phyloP scores from a whole-genome alignment of 37 sponge, comb jelly and placozoan genomes.

The Theonella swinhoei region DNA sequence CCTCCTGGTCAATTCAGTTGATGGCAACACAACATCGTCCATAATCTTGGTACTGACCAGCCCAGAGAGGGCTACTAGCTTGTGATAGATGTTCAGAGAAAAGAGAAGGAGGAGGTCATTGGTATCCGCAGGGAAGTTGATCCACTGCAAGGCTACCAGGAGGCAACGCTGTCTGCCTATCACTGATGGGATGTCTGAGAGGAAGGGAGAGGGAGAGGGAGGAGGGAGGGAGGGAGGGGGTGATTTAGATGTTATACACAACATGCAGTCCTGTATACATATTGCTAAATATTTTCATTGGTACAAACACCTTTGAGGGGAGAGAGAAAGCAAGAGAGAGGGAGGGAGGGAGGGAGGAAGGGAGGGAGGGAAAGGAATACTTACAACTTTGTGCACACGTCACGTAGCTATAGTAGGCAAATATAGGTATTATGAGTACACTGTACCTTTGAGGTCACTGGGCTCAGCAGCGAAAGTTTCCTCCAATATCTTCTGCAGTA shows the following conservation, averaged over 20 bases:
- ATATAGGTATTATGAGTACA: too few relatives aligned
- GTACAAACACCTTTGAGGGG: too few relatives aligned
- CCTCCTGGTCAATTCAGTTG: not conserved
- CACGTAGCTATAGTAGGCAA: too few relatives aligned
- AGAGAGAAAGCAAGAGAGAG: too few relatives aligned
- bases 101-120: slow-evolving; percentile 56
- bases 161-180: slow-evolving; percentile 19
- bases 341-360: too few relatives aligned
- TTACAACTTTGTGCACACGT: too few relatives aligned
- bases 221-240: too few relatives aligned
- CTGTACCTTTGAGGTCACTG: slow-evolving; percentile 2
- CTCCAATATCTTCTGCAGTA: slow-evolving; percentile 36
- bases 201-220: not conserved
- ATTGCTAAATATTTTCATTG: too few relatives aligned
- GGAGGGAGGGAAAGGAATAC: too few relatives aligned
- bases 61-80: slow-evolving; percentile 22
- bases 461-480: not conserved
- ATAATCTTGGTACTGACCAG: slow-evolving; percentile 10
- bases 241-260: not conserved
- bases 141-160: slow-evolving; percentile 54
- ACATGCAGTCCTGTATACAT: too few relatives aligned
- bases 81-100: slow-evolving; percentile 23
- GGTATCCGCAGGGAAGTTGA: slow-evolving; percentile 39
- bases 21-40: not conserved
- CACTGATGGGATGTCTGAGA: not conserved